These are phyloP conservation scores for Aegotheles bennettii DNA, from an alignment of 2,113 vertebrate species.

Conservation along the genomic window DNA sequence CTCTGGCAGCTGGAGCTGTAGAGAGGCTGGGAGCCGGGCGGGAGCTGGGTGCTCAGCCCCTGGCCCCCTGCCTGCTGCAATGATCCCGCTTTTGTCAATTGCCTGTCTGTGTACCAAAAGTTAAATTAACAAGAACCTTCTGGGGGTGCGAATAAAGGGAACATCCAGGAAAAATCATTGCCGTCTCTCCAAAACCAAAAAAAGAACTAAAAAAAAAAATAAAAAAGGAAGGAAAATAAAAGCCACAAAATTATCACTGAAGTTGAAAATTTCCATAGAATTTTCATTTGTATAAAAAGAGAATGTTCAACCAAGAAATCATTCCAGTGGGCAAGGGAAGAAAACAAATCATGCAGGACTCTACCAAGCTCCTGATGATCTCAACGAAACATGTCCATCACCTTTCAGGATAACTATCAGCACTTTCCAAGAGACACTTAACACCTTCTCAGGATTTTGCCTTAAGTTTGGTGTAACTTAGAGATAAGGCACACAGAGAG, in stretches of 20 bases:
- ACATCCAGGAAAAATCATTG: not conserved
- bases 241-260: not conserved
- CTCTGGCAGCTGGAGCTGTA: conserved; percentile 20
- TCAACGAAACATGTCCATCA: not conserved
- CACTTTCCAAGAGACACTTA: not conserved
- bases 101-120: not conserved
- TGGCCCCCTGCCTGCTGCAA: conserved; percentile 18
- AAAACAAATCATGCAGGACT: not conserved
- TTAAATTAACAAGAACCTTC: not conserved
- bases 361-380: not conserved
- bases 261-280: not conserved
- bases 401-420: not conserved
- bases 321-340: not conserved
- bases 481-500: conserved; percentile 28
- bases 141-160: not conserved
- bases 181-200: not conserved
- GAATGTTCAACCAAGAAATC: not conserved
- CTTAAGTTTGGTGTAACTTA: conserved; percentile 7
- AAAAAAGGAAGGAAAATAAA: not conserved
- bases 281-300: not conserved
- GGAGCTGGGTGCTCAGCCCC: not conserved
- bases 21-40: not conserved
- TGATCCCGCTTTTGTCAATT: not conserved
- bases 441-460: not conserved
- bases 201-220: not conserved